These are phyloP conservation scores for Drosophila lowei DNA, from an alignment of 1,140 invertebrate species.

Conservation along the genomic window DNA sequence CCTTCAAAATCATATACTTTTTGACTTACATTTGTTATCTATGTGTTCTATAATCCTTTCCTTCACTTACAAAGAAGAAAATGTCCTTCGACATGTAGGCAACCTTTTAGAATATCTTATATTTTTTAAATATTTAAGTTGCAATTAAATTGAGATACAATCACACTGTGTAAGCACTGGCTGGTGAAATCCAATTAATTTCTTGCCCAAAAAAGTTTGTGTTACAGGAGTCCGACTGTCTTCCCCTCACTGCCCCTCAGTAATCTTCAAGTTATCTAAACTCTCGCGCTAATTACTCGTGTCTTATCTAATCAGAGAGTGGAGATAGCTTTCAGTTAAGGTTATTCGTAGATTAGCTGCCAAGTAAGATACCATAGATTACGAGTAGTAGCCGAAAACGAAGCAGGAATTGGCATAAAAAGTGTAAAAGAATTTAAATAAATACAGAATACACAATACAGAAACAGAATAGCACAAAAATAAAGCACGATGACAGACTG, in stretches of 20 bases:
- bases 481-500: constrained; percentile 31
- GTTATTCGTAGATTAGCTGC: constrained; percentile 35
- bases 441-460: constrained; percentile 32
- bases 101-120: too few species aligned
- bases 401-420: constrained; percentile 5
- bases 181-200: too few species aligned
- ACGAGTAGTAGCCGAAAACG: not conserved
- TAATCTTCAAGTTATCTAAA: constrained; percentile 48
- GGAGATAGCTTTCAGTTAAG: constrained; percentile 49
- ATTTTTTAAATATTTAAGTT: too few species aligned
- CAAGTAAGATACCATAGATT: constrained; percentile 22
- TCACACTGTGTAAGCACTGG: too few species aligned
- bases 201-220: too few species aligned
- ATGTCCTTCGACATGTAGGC: too few species aligned
- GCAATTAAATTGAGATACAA: too few species aligned
- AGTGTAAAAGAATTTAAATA: constrained; percentile 64
- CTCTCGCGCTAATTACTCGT: constrained; percentile 36
- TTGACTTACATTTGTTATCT: too few species aligned
- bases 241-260: constrained; percentile 35
- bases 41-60: too few species aligned
- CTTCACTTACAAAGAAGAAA: too few species aligned
- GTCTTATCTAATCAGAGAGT: constrained; percentile 48
- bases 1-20: too few species aligned
- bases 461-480: constrained; percentile 24
- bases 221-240: constrained; percentile 8